Evolutionary conservation across 2,113 vertebrate species (phyloP).

Genomic region (Sclerurus mexicanus): DNA sequence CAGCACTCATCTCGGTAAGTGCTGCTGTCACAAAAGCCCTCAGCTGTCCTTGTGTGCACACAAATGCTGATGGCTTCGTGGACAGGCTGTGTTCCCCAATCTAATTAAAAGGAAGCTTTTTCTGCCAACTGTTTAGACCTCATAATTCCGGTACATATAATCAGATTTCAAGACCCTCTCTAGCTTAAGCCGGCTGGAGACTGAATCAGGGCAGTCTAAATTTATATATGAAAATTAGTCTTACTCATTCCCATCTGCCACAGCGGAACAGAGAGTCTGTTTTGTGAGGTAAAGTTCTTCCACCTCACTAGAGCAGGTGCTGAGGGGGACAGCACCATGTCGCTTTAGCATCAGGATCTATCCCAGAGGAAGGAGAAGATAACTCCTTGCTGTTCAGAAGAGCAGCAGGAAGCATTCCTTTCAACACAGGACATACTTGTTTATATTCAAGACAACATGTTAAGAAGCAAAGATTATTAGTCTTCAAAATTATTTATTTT

Average conservation of each 20-base stretch:
- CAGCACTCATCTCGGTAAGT: neutral
- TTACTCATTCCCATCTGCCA: constrained; percentile 44
- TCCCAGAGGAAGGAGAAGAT: neutral
- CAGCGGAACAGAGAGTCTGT: neutral
- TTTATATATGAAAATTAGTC: constrained; percentile 38
- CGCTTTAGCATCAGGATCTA: neutral
- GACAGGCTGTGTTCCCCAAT: neutral
- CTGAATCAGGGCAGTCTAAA: constrained; percentile 22
- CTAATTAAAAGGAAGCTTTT: constrained; percentile 49
- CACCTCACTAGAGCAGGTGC: neutral
- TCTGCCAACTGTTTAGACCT: constrained; percentile 22
- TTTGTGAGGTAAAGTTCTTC: neutral
- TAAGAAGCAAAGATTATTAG: neutral
- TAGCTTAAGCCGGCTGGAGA: neutral
- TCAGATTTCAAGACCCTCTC: constrained; percentile 25
- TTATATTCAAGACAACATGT: rapidly evolving
- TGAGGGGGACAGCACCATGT: neutral
- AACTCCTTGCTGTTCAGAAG: neutral
- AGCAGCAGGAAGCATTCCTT: neutral
- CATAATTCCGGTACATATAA: neutral
- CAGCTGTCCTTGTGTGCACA: neutral
- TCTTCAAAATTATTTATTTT: constrained; percentile 11
- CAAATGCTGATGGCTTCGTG: neutral
- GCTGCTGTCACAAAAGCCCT: neutral
- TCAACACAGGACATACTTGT: neutral